Base-by-base conservation (phyloP, 2,888 invertebrate genomes). In the Eurytoma californica region DNA sequence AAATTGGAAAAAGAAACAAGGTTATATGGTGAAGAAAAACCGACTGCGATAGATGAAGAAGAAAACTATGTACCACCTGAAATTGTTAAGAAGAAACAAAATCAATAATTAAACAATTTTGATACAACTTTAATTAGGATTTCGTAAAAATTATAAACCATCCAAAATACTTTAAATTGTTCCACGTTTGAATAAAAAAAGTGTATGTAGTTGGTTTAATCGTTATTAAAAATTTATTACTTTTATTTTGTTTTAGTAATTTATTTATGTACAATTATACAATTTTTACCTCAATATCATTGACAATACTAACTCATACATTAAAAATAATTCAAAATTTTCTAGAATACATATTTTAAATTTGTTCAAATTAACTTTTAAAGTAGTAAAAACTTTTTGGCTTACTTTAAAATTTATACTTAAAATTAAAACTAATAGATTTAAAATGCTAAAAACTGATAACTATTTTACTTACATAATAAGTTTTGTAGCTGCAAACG, bases 31-130 rank as follows among this genome's bases (percentile, higher is more conserved):
- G 53, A 92, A 92, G 83, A 92, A 24, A 84, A 92, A 91, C 86
- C 90, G 88, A 68, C 74, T 20, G 49, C 30, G 18, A 0, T 57
- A 69, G 24, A 74, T 57, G 3, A 12, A 9, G 87, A 89, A 86
- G 93, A 94, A 49, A 91, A 92, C 83, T 96, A 95, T 90, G 90
- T 95, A 84, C 95, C 95, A 80, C 95, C 95, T 68, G 94, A 94
- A 90, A 92, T 95, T 83, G 83, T 84, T 63, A 87, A 84, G 86
- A 86, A 85, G 84, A 73, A 47, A 53, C 39, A 39, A 67, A 74
- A 57, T 18, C 20, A 58, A 63, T 67, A 60, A 69, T 65, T 53
- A 39, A 65, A 47, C 3, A 20, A 66, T 18, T 65, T 51, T 57
- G 12, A 9, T 65, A n/a, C 16, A 57, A 28, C 57, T 66, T 24